phyloP scores from a whole-genome alignment of 2,797 vertebrate genomes.

The Gambusia yucatana region DNA sequence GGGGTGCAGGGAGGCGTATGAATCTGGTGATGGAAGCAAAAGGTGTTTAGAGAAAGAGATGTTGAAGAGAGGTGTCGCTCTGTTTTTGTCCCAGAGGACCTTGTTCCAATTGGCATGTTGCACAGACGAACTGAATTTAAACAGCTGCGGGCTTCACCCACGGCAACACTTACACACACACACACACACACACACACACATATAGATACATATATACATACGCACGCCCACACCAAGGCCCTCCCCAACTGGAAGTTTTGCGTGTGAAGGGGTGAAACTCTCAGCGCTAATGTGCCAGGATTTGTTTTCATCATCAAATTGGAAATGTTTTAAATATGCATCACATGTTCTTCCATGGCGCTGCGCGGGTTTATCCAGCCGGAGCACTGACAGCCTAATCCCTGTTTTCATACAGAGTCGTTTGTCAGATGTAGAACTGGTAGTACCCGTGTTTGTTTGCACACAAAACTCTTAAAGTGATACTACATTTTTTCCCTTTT shows the following conservation, averaged over 20 bases:
- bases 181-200: slow-evolving; percentile 18
- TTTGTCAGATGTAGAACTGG: slow-evolving; percentile 59
- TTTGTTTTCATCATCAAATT: slow-evolving; percentile 84
- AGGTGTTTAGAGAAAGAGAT: slow-evolving; percentile 38
- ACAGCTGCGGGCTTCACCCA: slow-evolving; percentile 77
- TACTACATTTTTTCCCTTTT: slow-evolving; percentile 28
- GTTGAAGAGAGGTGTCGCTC: slow-evolving; percentile 56
- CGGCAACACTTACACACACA: slow-evolving; percentile 27
- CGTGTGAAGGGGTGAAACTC: slow-evolving; percentile 78
- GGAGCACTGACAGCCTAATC: slow-evolving; percentile 56
- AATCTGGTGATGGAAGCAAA: background rate
- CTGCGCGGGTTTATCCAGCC: slow-evolving; percentile 50
- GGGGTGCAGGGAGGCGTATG: no score
- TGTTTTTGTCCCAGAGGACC: slow-evolving; percentile 68
- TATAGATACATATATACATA: slow-evolving; percentile 23
- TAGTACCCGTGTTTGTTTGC: slow-evolving; percentile 64
- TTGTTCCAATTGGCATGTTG: slow-evolving; percentile 75
- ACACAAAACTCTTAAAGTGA: slow-evolving; percentile 48
- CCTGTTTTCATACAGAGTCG: slow-evolving; percentile 65
- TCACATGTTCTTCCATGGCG: slow-evolving; percentile 38
- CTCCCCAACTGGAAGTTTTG: slow-evolving; percentile 72
- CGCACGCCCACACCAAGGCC: slow-evolving; percentile 42
- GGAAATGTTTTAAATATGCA: slow-evolving; percentile 80
- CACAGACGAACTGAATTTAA: slow-evolving; percentile 71
- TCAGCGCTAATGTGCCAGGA: slow-evolving; percentile 78